Evolutionary conservation across 2,797 vertebrate species (phyloP), one percentile per base, ranked within the genome.

Genomic region (Acanthornis magna): DNA sequence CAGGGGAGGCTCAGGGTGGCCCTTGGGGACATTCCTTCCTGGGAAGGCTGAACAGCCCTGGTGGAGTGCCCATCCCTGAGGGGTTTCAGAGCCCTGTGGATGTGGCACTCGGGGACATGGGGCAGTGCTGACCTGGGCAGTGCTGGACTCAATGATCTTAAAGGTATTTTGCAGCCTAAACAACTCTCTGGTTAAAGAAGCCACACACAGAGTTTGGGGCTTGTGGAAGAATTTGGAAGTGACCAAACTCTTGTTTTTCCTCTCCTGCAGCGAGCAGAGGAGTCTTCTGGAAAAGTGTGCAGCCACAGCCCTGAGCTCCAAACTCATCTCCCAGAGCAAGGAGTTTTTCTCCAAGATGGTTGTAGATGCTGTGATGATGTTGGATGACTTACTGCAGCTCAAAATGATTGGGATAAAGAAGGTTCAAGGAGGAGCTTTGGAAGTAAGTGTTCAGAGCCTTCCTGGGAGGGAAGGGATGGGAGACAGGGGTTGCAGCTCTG

Each of bases 321-420:
- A 99, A 94, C 98, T 99, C 30, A 99, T 99, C 42, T 98, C 99
- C 2, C 98, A 98, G 57, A 99, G 99, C 97, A 99, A 99, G 93
- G 98, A 97, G 0, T 99, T 99, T 96, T 99, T 99, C 72, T 98
- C 99, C 85, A 98, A 98, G 94, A 99, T 99, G 98, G 99, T 99
- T 38, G 99, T 99, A 42, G 99, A 99, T 4, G 99, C 99, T 0
- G 99, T 99, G 91, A 98, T 98, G 98, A 98, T 99, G 97, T 96
- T 99, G 43, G 99, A 99, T 0, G 99, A 99, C 26, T 96, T 99
- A 96, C 95, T 99, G 95, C 99, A 99, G 62, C 98, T 99, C 88
- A 99, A 99, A 96, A 99, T 99, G 99, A 99, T 99, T 4, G 99
- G 99, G 47, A 98, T 99, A 89, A 99, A 99, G 98, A 99, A 99